A percentile compares a stretch with the other conserved stretches of the same genome.
These are phyloP conservation scores for Drosophila vallismaia DNA, from an alignment of 2,888 invertebrate genomes.

Conservation along the genomic window DNA sequence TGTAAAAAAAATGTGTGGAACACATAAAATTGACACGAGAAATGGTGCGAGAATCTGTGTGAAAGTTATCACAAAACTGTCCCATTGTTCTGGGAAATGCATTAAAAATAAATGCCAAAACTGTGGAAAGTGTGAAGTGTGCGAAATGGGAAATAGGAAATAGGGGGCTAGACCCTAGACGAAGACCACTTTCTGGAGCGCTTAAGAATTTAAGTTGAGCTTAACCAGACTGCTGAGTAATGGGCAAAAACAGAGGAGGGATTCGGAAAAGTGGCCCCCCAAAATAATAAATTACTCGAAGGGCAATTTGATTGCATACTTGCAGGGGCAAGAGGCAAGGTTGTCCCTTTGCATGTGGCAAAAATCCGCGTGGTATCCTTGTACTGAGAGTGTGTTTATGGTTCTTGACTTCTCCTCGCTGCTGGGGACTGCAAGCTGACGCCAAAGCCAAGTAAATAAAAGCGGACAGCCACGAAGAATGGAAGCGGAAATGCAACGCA, in stretches of 20 bases:
- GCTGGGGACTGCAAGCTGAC: constrained; percentile 24
- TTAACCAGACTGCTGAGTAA: constrained; percentile 17
- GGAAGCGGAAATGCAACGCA: constrained; percentile 40
- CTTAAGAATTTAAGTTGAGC: constrained; percentile 22
- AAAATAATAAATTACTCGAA: constrained; percentile 60
- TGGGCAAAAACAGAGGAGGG: neutral
- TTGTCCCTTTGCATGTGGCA: neutral
- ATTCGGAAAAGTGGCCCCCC: constrained; percentile 13
- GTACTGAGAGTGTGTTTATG: constrained; percentile 2
- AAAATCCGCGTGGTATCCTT: neutral
- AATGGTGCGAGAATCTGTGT: constrained; percentile 49
- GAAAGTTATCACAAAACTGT: constrained; percentile 46
- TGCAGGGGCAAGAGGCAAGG: constrained; percentile 25
- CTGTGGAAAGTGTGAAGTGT: constrained; percentile 7
- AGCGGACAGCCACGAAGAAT: constrained; percentile 13
- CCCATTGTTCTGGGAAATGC: constrained; percentile 16
- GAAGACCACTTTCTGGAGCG: neutral
- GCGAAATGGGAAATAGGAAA: too few species aligned
- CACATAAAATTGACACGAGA: constrained; percentile 26
- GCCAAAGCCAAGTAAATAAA: constrained; percentile 47
- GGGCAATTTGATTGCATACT: constrained; percentile 53
- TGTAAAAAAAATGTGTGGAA: constrained; percentile 4
- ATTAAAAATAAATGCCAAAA: constrained; percentile 16
- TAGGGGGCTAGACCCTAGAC: constrained; percentile 16
- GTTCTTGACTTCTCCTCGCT: neutral